These are phyloP conservation scores for Asobara japonica DNA, from an alignment of 1,140 invertebrate species.

Conservation along the genomic window DNA sequence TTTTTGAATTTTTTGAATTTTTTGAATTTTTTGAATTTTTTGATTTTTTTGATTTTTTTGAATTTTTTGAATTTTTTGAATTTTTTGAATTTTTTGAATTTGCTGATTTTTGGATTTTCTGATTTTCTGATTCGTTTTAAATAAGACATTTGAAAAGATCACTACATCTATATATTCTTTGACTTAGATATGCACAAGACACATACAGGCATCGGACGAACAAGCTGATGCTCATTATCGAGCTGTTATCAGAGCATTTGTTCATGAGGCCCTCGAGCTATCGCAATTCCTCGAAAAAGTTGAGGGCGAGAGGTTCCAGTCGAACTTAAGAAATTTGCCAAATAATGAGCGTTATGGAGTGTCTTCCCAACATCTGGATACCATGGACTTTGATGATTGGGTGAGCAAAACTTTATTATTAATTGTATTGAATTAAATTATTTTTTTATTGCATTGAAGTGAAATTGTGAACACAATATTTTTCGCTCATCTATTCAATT, in stretches of 20 bases:
- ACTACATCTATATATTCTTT: slow-evolving; percentile 7
- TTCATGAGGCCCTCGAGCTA: slow-evolving; percentile 89
- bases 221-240: slow-evolving; percentile 85
- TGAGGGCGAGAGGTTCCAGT: slow-evolving; percentile 59
- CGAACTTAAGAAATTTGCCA: slow-evolving; percentile 42
- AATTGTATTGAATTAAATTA: slow-evolving; percentile 40
- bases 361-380: slow-evolving; percentile 75
- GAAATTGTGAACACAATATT: too few relatives aligned
- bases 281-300: slow-evolving; percentile 89
- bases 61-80: too few relatives aligned
- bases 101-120: too few relatives aligned
- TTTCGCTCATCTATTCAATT: too few relatives aligned
- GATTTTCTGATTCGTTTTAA: too few relatives aligned
- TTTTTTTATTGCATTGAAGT: too few relatives aligned
- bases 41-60: too few relatives aligned
- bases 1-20: too few relatives aligned
- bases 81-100: too few relatives aligned
- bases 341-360: slow-evolving; percentile 59
- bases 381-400: slow-evolving; percentile 87
- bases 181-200: slow-evolving; percentile 74
- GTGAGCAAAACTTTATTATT: slow-evolving; percentile 66
- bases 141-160: too few relatives aligned
- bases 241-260: slow-evolving; percentile 89
- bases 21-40: too few relatives aligned
- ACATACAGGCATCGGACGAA: slow-evolving; percentile 69